phyloP scores from a whole-genome alignment of 2,797 vertebrate genomes.

The Epinephelus awoara region DNA sequence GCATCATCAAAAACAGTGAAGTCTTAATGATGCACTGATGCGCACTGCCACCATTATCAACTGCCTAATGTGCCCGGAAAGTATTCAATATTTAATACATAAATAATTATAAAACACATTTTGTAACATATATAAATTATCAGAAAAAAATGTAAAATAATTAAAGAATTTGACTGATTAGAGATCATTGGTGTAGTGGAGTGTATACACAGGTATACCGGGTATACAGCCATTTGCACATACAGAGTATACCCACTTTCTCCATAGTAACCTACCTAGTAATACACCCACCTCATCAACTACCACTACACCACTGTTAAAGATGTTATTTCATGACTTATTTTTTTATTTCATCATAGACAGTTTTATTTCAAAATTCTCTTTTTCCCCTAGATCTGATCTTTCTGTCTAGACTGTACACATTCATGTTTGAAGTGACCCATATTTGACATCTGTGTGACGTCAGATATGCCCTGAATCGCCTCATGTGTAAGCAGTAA shows the following conservation, averaged over 20 bases:
- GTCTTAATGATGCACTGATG: conserved; percentile 43
- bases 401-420: too few relatives aligned
- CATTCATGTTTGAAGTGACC: too few relatives aligned
- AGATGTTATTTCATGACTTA: background rate
- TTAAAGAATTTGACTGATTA: background rate
- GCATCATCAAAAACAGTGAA: conserved; percentile 49
- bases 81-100: background rate
- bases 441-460: too few relatives aligned
- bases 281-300: too few relatives aligned
- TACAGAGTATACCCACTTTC: too few relatives aligned
- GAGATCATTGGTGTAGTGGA: background rate
- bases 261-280: too few relatives aligned
- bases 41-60: conserved; percentile 46
- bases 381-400: background rate
- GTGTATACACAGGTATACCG: too few relatives aligned
- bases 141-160: background rate
- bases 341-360: background rate
- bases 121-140: background rate
- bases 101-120: conserved; percentile 1
- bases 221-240: too few relatives aligned
- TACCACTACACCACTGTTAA: too few relatives aligned
- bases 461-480: too few relatives aligned
- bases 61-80: background rate
- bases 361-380: background rate
- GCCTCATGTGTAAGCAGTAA: too few relatives aligned